Conservation (phyloP, 2,113 vertebrate genomes). For the Varanus komodoensis region DNA sequence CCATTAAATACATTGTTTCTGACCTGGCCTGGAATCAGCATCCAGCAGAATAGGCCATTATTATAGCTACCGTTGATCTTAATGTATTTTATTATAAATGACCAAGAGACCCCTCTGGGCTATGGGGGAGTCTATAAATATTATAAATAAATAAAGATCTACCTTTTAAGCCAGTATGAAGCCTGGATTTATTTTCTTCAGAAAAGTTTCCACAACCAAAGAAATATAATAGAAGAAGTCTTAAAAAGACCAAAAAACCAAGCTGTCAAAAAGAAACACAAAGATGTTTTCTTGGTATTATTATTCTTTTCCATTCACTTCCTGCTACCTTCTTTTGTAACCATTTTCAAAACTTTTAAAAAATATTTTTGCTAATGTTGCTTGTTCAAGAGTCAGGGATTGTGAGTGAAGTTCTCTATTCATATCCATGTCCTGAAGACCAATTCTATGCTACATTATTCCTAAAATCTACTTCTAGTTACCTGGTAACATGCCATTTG, state of each 20-base stretch:
- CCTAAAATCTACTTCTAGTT: neutral
- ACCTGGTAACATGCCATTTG: neutral
- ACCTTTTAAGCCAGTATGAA: conserved; percentile 67
- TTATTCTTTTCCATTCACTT: neutral
- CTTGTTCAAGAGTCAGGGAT: neutral
- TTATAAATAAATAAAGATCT: conserved; percentile 15
- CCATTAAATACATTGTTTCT: neutral
- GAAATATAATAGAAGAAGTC: conserved; percentile 68
- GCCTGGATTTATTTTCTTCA: conserved; percentile 62
- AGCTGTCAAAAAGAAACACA: conserved; percentile 56
- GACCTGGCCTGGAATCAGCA: neutral
- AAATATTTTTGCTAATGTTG: neutral
- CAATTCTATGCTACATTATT: neutral
- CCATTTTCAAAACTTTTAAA: neutral
- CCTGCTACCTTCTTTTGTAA: neutral
- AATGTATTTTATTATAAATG: too few species aligned
- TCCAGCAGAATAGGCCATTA: too few species aligned
- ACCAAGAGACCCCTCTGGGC: too few species aligned
- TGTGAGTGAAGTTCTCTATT: neutral
- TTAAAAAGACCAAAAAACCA: conserved; percentile 77
- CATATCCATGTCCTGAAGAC: neutral
- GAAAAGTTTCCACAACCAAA: conserved; percentile 65
- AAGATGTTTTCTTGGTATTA: neutral
- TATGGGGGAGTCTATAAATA: too few species aligned
- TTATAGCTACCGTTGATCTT: too few species aligned